phyloP scores from a whole-genome alignment of 2,113 vertebrate genomes.

The Halcyon senegalensis region DNA sequence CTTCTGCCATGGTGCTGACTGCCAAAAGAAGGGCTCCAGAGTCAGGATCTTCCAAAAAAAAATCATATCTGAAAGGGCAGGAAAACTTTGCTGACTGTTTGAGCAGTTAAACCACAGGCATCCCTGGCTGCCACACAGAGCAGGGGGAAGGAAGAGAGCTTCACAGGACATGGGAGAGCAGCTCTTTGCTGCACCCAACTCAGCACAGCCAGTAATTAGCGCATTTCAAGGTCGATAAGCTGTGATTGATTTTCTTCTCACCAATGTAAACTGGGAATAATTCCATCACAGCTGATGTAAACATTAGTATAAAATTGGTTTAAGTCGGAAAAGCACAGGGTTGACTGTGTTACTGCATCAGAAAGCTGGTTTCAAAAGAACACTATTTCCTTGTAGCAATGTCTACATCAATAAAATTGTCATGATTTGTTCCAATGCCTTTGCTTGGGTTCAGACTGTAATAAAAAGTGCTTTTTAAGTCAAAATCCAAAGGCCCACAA shows the following conservation, averaged over 20 bases:
- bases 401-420: not conserved
- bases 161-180: not conserved
- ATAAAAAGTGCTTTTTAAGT: not conserved
- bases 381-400: not conserved
- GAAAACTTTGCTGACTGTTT: not conserved
- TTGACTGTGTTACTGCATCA: not conserved
- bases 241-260: constrained; percentile 14
- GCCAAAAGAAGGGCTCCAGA: not conserved
- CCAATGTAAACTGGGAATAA: not conserved
- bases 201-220: not conserved
- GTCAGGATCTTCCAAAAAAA: not conserved
- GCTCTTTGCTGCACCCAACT: not conserved
- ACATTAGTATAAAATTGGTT: constrained; percentile 1
- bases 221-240: not conserved
- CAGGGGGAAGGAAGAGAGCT: not conserved
- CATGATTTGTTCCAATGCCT: not conserved
- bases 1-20: accelerated
- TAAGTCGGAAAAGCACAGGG: not conserved
- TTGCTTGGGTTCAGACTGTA: not conserved
- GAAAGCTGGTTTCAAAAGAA: not conserved
- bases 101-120: not conserved
- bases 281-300: constrained; percentile 23
- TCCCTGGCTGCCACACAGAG: accelerated
- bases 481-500: not conserved
- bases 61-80: not conserved